These are phyloP conservation scores for Acropora yongei DNA, from an alignment of 64 coral and sea anemone species.

Conservation along the genomic window DNA sequence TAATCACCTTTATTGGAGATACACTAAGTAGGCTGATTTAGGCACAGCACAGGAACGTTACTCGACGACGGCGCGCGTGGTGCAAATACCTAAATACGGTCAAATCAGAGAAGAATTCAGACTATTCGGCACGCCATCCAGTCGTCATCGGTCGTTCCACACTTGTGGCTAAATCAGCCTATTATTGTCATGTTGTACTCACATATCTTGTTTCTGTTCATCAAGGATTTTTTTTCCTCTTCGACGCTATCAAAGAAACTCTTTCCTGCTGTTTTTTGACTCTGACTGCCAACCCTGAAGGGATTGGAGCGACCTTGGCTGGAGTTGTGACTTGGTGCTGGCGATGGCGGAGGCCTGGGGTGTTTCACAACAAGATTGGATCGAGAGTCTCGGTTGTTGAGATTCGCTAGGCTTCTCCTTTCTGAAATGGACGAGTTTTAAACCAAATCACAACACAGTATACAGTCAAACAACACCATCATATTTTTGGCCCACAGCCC, in stretches of 20 bases:
- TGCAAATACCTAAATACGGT: too few relatives aligned
- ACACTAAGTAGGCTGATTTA: too few relatives aligned
- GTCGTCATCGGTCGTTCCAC: too few relatives aligned
- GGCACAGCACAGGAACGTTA: too few relatives aligned
- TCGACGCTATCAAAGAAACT: conserved; percentile 94
- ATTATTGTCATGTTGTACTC: background rate
- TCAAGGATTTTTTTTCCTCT: conserved; percentile 75
- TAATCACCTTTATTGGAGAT: too few relatives aligned
- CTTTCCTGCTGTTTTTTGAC: conserved; percentile 58
- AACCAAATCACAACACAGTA: background rate
- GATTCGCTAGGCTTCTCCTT: conserved; percentile 43
- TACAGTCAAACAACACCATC: too few relatives aligned
- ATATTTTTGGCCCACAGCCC: too few relatives aligned
- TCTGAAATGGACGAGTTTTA: background rate
- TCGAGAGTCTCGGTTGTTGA: background rate
- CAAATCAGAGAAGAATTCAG: too few relatives aligned
- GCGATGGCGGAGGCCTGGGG: conserved; percentile 4
- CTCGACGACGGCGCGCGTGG: too few relatives aligned
- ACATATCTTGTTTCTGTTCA: conserved; percentile 71
- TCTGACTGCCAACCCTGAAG: conserved; percentile 75
- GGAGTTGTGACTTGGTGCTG: conserved; percentile 8
- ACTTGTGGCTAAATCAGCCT: too few relatives aligned
- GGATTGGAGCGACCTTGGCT: conserved; percentile 87
- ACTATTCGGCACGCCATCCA: too few relatives aligned
- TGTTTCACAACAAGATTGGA: background rate